Base-by-base conservation (phyloP, 2,113 vertebrate genomes). In the Ailurus styani region DNA sequence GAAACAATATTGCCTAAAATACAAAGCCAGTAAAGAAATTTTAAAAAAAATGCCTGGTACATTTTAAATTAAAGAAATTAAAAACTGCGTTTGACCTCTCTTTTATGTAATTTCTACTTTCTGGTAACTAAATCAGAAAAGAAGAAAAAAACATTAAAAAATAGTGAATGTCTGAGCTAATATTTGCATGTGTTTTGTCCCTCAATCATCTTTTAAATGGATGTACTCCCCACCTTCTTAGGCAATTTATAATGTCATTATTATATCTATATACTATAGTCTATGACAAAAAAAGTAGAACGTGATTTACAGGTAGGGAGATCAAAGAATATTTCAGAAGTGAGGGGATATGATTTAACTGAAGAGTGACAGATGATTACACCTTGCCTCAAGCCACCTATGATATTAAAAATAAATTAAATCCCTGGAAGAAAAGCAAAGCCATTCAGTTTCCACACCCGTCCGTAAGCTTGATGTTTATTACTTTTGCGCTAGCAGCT, bases 391-490 rank as follows among this genome's bases (percentile, higher is more conserved):
- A 84, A 98, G 97, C 90, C 93, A 97, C 97, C 88, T 96, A 87
- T 98, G 94, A 97, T 98, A 98, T 98, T 98, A 98, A 98, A 98
- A 98, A 98, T 98, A 98, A 98, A 98, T 98, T 97, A 98, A 97
- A 98, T 97, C 81, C 87, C 70, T 94, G 66, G 86, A 98, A 97
- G 95, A 97, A 97, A 98, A 98, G 97, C 82, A 90, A 97, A 98
- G 14, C 57, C 91, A 97, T 94, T 97, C 96, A 85, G 91, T 83
- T 96, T 94, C 92, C 87, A 90, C 75, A 90, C 29, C 89, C 34
- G 0, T 91, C 87, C 8, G 0, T 88, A 91, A 95, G 84, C 85
- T 90, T 91, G 82, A 97, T 92, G 90, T 95, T 98, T 98, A 97
- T 97, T 96, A 97, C 96, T 92, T 97, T 97, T 88, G 72, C 78